Evolutionary conservation across 1,140 invertebrate genomes (phyloP).

Genomic region (Drosophila aff.): DNA sequence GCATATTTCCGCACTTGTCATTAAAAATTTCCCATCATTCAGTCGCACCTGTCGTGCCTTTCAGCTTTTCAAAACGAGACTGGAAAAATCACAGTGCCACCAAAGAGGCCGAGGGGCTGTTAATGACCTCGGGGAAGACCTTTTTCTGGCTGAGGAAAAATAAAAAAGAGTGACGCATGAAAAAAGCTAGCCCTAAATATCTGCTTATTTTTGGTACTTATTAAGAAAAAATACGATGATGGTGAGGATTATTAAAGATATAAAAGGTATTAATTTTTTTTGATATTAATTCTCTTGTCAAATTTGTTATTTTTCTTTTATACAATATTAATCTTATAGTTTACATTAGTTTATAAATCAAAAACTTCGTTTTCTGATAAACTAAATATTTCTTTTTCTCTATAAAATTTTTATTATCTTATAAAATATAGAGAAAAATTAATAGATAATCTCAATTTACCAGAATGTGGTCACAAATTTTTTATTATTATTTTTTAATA

Average conservation of each 20-base stretch:
- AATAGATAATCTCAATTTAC: too few species aligned
- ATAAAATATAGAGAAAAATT: too few species aligned
- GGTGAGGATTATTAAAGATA: background rate
- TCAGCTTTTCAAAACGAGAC: slow-evolving; percentile 50
- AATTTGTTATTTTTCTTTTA: too few species aligned
- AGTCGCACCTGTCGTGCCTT: slow-evolving; percentile 43
- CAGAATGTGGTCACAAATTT: too few species aligned
- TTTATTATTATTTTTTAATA: too few species aligned
- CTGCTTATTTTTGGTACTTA: background rate
- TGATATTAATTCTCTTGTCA: too few species aligned
- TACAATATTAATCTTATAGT: too few species aligned
- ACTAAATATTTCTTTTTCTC: too few species aligned
- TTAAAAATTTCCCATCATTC: slow-evolving; percentile 46
- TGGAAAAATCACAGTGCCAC: slow-evolving; percentile 47
- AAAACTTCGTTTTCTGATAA: too few species aligned
- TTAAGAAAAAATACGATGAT: background rate
- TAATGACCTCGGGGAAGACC: slow-evolving; percentile 48
- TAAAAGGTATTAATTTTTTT: too few species aligned
- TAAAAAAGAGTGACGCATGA: slow-evolving; percentile 24
- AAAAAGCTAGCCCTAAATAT: background rate
- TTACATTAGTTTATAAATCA: too few species aligned
- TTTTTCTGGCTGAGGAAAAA: slow-evolving; percentile 1
- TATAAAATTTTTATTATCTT: too few species aligned
- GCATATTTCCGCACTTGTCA: slow-evolving; percentile 41
- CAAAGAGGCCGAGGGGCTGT: slow-evolving; percentile 11